These are phyloP conservation scores for Sebastes schlegelii DNA, from an alignment of 2,113 vertebrate genomes.

Conservation along the genomic window DNA sequence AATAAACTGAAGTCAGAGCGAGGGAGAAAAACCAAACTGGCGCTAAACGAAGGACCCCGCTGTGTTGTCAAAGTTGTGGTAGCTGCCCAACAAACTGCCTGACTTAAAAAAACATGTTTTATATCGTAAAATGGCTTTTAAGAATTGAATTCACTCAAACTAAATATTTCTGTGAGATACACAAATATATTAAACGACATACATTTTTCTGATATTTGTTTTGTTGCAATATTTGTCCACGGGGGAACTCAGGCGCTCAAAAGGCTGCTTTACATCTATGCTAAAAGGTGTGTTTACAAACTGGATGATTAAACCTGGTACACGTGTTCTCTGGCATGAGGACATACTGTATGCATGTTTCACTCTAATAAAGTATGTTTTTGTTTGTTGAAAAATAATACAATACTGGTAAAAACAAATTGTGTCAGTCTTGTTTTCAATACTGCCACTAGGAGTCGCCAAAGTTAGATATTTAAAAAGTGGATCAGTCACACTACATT, in stretches of 20 bases:
- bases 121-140: rapidly evolving
- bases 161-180: too few species aligned
- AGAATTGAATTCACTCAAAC: rapidly evolving
- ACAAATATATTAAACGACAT: background rate
- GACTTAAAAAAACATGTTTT: background rate
- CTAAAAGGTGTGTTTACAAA: too few species aligned
- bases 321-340: too few species aligned
- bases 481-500: background rate
- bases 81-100: constrained; percentile 55
- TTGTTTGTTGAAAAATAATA: background rate
- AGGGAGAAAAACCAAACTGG: constrained; percentile 66
- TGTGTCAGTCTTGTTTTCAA: background rate
- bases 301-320: too few species aligned
- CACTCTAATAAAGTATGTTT: too few species aligned
- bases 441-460: background rate
- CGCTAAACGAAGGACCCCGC: constrained; percentile 78
- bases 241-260: too few species aligned
- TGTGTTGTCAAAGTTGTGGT: constrained; percentile 41
- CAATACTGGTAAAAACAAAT: background rate
- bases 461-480: background rate
- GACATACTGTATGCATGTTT: too few species aligned
- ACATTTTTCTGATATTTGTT: background rate
- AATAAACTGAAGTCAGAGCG: background rate
- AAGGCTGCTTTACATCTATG: background rate
- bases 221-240: background rate